Evolutionary conservation across 2,797 vertebrate species (phyloP).

Genomic region (Craterocephalus amniculus): DNA sequence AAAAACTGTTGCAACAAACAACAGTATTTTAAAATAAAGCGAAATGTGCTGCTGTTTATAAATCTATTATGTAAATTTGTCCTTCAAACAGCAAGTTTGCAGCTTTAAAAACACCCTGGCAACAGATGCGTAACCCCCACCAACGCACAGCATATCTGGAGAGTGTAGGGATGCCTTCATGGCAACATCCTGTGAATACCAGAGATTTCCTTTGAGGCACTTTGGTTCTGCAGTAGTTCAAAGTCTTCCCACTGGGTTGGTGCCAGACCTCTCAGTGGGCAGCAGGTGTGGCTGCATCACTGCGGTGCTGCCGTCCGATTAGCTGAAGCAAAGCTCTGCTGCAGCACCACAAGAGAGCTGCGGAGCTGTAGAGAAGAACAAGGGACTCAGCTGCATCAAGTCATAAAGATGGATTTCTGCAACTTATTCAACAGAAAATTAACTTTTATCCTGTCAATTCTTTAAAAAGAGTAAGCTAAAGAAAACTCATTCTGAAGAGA

Average conservation of each 20-base stretch:
- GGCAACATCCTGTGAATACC: slow-evolving; percentile 47
- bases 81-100: slow-evolving; percentile 27
- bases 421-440: background rate
- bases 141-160: slow-evolving; percentile 39
- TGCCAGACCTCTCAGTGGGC: background rate
- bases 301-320: slow-evolving; percentile 80
- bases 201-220: slow-evolving; percentile 44
- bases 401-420: background rate
- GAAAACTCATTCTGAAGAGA: background rate
- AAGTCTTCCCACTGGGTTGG: background rate
- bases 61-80: slow-evolving; percentile 9
- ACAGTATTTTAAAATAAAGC: background rate
- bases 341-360: slow-evolving; percentile 90
- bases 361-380: slow-evolving; percentile 86
- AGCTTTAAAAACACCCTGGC: slow-evolving; percentile 57
- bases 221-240: slow-evolving; percentile 16
- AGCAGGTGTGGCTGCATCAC: slow-evolving; percentile 51
- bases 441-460: background rate
- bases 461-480: background rate
- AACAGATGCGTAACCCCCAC: slow-evolving; percentile 44
- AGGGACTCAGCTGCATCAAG: slow-evolving; percentile 4
- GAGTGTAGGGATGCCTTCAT: slow-evolving; percentile 38
- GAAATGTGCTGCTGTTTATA: slow-evolving; percentile 27
- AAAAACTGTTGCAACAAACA: slow-evolving; percentile 7
- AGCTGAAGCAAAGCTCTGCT: slow-evolving; percentile 89